Evolutionary conservation across 2,888 invertebrate species (phyloP).

Genomic region (Scaptomyza caliginosa): DNA sequence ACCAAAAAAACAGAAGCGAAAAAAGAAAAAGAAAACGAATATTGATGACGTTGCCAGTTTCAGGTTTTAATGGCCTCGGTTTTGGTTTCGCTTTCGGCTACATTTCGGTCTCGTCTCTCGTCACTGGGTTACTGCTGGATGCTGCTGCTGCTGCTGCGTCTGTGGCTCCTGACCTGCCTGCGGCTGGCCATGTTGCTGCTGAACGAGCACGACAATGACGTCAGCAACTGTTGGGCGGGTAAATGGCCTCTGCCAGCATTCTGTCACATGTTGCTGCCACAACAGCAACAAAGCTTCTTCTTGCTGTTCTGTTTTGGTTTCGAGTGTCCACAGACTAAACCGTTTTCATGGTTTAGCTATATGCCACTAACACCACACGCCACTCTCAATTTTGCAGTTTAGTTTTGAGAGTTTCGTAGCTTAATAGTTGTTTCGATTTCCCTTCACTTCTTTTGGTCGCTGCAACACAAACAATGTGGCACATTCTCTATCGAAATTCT

Average conservation of each 20-base stretch:
- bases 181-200: slow-evolving; percentile 16
- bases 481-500: too few relatives aligned
- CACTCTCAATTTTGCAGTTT: too few relatives aligned
- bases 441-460: too few relatives aligned
- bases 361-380: too few relatives aligned
- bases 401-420: too few relatives aligned
- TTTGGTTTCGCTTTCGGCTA: not conserved
- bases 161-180: slow-evolving; percentile 49
- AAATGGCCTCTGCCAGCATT: slow-evolving; percentile 67
- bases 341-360: too few relatives aligned
- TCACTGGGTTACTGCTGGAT: slow-evolving; percentile 35
- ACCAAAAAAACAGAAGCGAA: not conserved
- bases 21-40: not conserved
- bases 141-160: too few relatives aligned
- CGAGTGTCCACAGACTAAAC: not conserved
- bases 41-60: slow-evolving; percentile 42
- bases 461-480: too few relatives aligned
- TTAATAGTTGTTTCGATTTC: too few relatives aligned
- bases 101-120: slow-evolving; percentile 10
- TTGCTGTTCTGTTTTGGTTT: not conserved
- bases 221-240: slow-evolving; percentile 60
- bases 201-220: slow-evolving; percentile 52
- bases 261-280: slow-evolving; percentile 70
- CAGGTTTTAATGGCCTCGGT: slow-evolving; percentile 6
- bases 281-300: slow-evolving; percentile 22